These are phyloP conservation scores for Nycticorax nycticorax DNA, from an alignment of 2,113 vertebrate genomes.

Conservation along the genomic window DNA sequence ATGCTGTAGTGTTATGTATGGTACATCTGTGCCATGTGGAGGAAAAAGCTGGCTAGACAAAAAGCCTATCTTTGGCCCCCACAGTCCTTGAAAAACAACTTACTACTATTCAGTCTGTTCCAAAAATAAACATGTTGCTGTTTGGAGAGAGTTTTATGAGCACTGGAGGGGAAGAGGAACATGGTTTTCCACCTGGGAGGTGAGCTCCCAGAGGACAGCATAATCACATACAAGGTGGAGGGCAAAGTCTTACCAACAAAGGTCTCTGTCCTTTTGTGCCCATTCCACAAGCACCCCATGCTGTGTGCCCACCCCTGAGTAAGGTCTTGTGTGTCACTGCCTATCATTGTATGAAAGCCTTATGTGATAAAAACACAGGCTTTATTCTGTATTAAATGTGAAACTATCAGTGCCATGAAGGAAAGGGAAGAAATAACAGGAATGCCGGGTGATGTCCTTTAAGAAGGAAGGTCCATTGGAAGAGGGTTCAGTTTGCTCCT, in stretches of 20 bases:
- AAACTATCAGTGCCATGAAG: background rate
- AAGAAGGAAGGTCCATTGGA: background rate
- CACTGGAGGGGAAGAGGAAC: background rate
- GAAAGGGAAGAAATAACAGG: background rate
- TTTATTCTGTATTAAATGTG: background rate
- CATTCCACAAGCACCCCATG: background rate
- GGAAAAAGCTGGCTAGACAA: background rate
- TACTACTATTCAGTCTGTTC: background rate
- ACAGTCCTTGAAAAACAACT: background rate
- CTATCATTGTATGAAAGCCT: background rate
- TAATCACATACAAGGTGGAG: background rate
- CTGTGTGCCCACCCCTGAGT: accelerated
- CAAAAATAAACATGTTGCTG: background rate
- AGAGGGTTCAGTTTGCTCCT: background rate
- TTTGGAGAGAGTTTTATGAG: background rate
- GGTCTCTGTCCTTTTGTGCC: background rate
- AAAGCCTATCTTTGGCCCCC: background rate
- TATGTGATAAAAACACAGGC: background rate
- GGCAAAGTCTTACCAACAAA: background rate
- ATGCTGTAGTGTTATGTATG: accelerated
- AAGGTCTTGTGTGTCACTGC: background rate
- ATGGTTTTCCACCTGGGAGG: background rate
- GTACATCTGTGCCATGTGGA: background rate
- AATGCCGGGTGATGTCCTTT: background rate
- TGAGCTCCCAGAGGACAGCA: background rate